A percentile compares a stretch with the other conserved stretches of the same genome.
Evolutionary conservation across 2,888 invertebrate genomes (phyloP).

Genomic region (Cylindroiulus punctatus): DNA sequence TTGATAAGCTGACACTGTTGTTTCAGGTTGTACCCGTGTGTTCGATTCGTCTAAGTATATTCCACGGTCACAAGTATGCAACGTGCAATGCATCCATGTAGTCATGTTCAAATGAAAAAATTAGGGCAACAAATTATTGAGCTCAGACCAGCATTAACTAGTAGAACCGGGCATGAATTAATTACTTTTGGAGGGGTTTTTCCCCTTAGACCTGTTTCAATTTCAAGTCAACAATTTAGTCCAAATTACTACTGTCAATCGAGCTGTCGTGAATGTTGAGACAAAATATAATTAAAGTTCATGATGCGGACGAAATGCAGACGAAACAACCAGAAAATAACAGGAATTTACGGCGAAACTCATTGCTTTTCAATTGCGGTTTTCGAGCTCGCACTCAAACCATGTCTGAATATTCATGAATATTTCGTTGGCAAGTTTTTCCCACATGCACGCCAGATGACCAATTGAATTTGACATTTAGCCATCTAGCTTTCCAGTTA

Average conservation of each 20-base stretch:
- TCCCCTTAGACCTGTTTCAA: too few species aligned
- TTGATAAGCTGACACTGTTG: background rate
- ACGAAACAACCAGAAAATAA: background rate
- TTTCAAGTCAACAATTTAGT: too few species aligned
- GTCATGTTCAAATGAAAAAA: too few species aligned
- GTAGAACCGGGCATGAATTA: too few species aligned
- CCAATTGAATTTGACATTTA: conserved; percentile 11
- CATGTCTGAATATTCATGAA: background rate
- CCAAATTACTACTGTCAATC: too few species aligned
- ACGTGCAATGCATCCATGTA: background rate
- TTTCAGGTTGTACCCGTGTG: background rate
- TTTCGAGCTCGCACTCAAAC: background rate
- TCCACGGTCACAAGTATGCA: too few species aligned
- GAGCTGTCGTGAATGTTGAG: too few species aligned
- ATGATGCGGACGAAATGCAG: background rate
- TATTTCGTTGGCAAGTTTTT: background rate
- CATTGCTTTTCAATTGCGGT: background rate
- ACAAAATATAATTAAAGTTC: background rate
- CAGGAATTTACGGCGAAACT: background rate
- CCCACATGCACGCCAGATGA: background rate
- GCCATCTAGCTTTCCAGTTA: background rate
- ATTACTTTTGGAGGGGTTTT: too few species aligned
- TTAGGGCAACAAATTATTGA: too few species aligned
- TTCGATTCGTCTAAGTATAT: too few species aligned
- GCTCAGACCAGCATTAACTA: too few species aligned